These are phyloP conservation scores for Drosophila picticornis DNA, from an alignment of 2,888 invertebrate species.

Conservation along the genomic window DNA sequence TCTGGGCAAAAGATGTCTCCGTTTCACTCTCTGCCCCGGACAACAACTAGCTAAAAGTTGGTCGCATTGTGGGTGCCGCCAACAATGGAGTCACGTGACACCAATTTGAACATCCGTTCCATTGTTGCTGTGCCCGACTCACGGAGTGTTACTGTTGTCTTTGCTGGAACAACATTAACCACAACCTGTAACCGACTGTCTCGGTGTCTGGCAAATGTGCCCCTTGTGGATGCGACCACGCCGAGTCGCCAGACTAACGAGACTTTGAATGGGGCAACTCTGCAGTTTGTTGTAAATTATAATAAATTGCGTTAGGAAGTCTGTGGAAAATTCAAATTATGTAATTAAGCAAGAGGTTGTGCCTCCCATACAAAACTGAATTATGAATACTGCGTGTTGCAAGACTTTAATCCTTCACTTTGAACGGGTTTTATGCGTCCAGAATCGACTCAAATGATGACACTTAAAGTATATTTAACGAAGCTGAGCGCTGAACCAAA, in stretches of 20 bases:
- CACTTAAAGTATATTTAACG: neutral
- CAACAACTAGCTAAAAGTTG: slow-evolving; percentile 42
- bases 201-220: slow-evolving; percentile 25
- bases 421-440: slow-evolving; percentile 16
- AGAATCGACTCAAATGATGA: neutral
- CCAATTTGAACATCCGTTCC: slow-evolving; percentile 83
- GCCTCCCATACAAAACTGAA: neutral
- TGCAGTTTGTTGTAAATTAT: slow-evolving; percentile 53
- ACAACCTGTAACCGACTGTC: slow-evolving; percentile 55
- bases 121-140: slow-evolving; percentile 35
- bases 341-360: slow-evolving; percentile 73
- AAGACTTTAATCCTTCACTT: slow-evolving; percentile 24
- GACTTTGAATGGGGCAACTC: slow-evolving; percentile 35
- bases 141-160: slow-evolving; percentile 52
- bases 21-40: neutral
- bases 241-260: slow-evolving; percentile 36
- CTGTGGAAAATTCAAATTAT: slow-evolving; percentile 81
- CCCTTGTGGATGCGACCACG: slow-evolving; percentile 13
- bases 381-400: neutral
- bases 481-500: neutral
- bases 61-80: slow-evolving; percentile 40
- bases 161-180: slow-evolving; percentile 61
- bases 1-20: slow-evolving; percentile 56
- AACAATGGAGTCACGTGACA: slow-evolving; percentile 85
- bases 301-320: slow-evolving; percentile 74